Evolutionary conservation across 1,140 invertebrate species (phyloP), one percentile per base, ranked within the genome.

Genomic region (Platorchestia sp.): DNA sequence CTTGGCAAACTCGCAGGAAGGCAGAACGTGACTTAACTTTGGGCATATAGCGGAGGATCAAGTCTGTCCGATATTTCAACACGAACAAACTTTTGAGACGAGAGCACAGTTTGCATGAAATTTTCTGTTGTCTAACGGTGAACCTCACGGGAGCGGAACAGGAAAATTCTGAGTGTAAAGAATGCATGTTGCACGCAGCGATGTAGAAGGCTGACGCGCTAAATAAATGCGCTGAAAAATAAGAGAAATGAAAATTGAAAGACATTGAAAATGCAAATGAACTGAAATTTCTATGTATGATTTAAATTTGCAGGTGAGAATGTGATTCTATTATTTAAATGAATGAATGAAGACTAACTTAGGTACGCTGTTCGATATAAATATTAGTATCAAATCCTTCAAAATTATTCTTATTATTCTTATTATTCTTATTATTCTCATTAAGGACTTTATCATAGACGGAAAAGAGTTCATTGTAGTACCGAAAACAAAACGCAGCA

Each of bases 11-110:
- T 93, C 91, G 40, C 91, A 93, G 47, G 91, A 93, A 93, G 91
- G 91, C 91, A 93, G 45, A 93, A 93, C 91, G 91, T 47, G 91
- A 93, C 91, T 93, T 75, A 93, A 93, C 91, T 93, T 93, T 93
- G 43, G 91, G 40, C 91, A 93, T 47, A 93, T 93, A 93, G 44
- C 91, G 45, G 91, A 45, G 91, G 91, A 93, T 93, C 91, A 93
- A 47, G 43, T 93, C 91, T 40, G 91, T 93, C 43, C 43, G 45
- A 93, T 93, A 93, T 93, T 93, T 93, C 91, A 93, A 44, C 91
- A 89, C n/a, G 87, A 41, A 44, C 87, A 42, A 86, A 89, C 87
- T 89, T 89, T 89, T 16, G n/a, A 44, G 41, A 89, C 43, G 87
- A 41, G 43, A 42, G 36, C 87, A 42, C 87, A 44, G n/a, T 44